Conservation (phyloP, 1,140 invertebrate genomes). For the Drosophila seguyi region DNA sequence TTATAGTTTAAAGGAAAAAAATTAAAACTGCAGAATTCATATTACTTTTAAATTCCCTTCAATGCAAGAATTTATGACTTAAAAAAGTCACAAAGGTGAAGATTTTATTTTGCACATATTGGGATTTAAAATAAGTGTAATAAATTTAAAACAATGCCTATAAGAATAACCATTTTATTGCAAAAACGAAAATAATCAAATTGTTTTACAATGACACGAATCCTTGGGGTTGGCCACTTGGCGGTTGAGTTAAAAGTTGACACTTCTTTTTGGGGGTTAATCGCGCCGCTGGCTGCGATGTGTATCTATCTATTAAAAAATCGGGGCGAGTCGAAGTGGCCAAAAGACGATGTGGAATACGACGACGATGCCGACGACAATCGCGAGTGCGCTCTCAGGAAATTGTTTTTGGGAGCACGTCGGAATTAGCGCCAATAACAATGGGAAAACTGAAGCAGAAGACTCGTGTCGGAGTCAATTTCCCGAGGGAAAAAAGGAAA, state of each 20-base stretch:
- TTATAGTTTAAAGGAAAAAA: background rate
- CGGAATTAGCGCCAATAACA: conserved; percentile 74
- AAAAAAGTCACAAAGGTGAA: background rate
- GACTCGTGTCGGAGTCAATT: conserved; percentile 31
- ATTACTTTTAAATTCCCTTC: background rate
- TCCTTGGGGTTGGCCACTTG: conserved; percentile 43
- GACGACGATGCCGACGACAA: conserved; percentile 44
- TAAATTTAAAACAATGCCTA: no score
- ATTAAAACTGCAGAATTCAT: no score
- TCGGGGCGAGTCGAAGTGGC: conserved; percentile 72
- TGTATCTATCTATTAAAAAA: conserved; percentile 83
- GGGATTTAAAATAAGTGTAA: no score
- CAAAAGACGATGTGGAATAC: conserved; percentile 64
- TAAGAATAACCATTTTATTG: background rate
- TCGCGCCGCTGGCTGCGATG: conserved; percentile 66
- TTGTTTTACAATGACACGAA: conserved; percentile 31
- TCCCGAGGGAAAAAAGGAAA: conserved; percentile 17
- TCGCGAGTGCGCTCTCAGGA: conserved; percentile 63
- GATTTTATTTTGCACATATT: no score
- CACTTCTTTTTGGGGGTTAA: conserved; percentile 76
- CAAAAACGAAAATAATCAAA: background rate
- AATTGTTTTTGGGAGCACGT: conserved; percentile 70
- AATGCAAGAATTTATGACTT: background rate
- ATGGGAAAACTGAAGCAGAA: conserved; percentile 35
- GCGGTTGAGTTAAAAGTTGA: conserved; percentile 68